phyloP scores from a whole-genome alignment of 2,113 vertebrate genomes.

The Corythornis cristatus region DNA sequence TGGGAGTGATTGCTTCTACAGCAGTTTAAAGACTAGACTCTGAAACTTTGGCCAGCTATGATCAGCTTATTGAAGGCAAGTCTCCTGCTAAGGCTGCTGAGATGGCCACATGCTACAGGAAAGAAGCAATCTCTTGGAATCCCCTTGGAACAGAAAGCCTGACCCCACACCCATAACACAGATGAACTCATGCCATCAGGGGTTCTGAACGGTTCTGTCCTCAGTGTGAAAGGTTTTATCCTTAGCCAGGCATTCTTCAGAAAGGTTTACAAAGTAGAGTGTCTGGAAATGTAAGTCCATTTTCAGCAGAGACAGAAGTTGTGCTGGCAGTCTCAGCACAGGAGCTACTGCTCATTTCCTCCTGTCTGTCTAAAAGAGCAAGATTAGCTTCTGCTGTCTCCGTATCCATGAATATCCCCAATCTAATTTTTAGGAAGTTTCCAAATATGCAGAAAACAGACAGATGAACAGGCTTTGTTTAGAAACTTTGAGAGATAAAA shows the following conservation, averaged over 20 bases:
- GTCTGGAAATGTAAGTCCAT: neutral
- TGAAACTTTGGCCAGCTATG: neutral
- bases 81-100: neutral
- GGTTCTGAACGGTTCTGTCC: neutral
- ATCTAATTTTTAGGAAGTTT: neutral
- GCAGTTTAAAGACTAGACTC: neutral
- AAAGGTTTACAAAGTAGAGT: neutral
- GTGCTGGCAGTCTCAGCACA: neutral
- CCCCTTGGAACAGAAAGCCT: neutral
- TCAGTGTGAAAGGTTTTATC: neutral
- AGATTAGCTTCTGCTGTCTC: neutral
- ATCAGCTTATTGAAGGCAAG: neutral
- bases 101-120: neutral
- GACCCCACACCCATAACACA: fast-evolving
- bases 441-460: neutral
- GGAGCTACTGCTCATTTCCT: neutral
- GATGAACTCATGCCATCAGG: neutral
- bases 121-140: neutral
- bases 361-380: neutral
- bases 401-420: neutral
- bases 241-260: fast-evolving
- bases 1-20: neutral
- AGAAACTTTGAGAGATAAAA: neutral
- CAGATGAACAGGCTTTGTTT: neutral
- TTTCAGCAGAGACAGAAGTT: neutral